Evolutionary conservation across 1,140 invertebrate genomes (phyloP).

Genomic region (Nasonia longicornis): DNA sequence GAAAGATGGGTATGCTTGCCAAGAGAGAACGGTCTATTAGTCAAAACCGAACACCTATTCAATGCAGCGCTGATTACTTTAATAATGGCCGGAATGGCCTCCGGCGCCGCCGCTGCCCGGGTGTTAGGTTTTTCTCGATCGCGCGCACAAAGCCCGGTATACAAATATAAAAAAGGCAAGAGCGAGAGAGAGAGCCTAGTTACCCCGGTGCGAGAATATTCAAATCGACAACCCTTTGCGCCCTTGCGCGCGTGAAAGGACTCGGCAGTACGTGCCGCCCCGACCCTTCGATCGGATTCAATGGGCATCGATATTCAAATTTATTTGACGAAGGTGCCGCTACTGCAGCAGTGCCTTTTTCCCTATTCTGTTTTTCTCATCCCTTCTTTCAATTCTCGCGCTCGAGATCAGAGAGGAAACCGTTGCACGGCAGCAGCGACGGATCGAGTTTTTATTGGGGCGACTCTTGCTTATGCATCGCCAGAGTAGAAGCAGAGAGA

Average conservation of each 20-base stretch:
- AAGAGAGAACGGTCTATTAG: constrained; percentile 54
- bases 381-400: constrained; percentile 47
- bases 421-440: constrained; percentile 52
- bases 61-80: constrained; percentile 67
- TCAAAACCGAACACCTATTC: constrained; percentile 64
- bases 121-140: constrained; percentile 64
- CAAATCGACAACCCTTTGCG: constrained; percentile 67
- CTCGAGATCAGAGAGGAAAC: constrained; percentile 57
- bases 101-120: constrained; percentile 61
- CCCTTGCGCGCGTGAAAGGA: constrained; percentile 57
- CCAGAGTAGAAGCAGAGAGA: too few species aligned
- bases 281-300: constrained; percentile 69
- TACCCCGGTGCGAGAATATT: constrained; percentile 67
- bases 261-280: constrained; percentile 50
- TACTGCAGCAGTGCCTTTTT: constrained; percentile 37
- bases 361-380: constrained; percentile 32
- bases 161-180: constrained; percentile 64
- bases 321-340: constrained; percentile 65
- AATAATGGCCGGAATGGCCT: constrained; percentile 66
- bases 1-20: too few species aligned
- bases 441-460: constrained; percentile 56
- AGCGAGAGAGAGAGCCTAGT: constrained; percentile 55
- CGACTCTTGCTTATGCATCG: constrained; percentile 38
- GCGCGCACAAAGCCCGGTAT: constrained; percentile 63
- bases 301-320: constrained; percentile 71